These are phyloP conservation scores for Tetanocera ferruginea DNA, from an alignment of 2,888 invertebrate genomes.

Conservation along the genomic window DNA sequence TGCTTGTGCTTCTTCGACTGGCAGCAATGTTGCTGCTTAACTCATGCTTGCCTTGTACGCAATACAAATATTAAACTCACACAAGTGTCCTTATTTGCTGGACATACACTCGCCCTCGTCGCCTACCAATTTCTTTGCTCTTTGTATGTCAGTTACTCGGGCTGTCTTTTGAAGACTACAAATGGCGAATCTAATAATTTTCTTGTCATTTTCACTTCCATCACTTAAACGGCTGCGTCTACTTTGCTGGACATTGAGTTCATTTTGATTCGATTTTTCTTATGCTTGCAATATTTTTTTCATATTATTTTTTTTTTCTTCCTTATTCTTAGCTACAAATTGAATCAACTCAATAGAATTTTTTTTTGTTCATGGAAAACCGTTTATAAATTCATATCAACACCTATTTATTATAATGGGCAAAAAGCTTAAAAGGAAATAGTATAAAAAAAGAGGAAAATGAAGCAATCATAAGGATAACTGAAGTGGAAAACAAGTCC, in stretches of 20 bases:
- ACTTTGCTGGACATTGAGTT: conserved; percentile 37
- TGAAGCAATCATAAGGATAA: conserved; percentile 58
- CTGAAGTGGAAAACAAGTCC: conserved; percentile 61
- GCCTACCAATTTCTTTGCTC: background rate
- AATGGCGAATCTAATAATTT: conserved; percentile 37
- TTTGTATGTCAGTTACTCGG: background rate
- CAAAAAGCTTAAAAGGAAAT: background rate
- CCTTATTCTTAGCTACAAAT: conserved; percentile 45
- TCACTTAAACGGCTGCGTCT: background rate
- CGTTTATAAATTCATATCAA: conserved; percentile 22
- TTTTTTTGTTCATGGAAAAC: conserved; percentile 41
- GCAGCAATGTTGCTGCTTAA: background rate
- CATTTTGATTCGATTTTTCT: conserved; percentile 53
- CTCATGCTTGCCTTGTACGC: conserved; percentile 1
- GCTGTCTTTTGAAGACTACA: background rate
- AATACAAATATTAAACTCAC: conserved; percentile 7
- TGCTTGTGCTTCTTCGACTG: background rate
- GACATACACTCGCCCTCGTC: background rate
- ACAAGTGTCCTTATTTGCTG: conserved; percentile 32
- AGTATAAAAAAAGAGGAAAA: conserved; percentile 20
- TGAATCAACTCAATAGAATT: conserved; percentile 53
- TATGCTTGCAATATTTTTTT: conserved; percentile 36
- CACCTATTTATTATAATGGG: conserved; percentile 23
- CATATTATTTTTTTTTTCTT: background rate
- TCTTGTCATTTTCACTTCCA: conserved; percentile 35